Base-by-base conservation (phyloP, 2,888 invertebrate genomes). In the Dasypolia templi region DNA sequence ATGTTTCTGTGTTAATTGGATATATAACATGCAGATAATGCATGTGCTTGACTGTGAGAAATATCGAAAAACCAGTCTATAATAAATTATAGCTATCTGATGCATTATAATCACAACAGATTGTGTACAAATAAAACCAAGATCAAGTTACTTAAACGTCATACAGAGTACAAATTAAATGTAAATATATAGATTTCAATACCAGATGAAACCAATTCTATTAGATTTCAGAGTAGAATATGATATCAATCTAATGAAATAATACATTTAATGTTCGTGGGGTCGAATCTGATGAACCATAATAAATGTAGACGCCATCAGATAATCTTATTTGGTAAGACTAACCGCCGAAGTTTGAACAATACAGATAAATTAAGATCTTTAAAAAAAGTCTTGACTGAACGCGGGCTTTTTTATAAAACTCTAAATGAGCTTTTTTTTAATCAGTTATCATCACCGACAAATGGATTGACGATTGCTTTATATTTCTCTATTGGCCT, bases 191-290 rank as follows among this genome's bases (percentile, higher is more conserved):
- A 66, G 29, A 66, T 71, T 77, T 55, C 61, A 82, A 80, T 72
- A 56, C 49, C 1, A 67, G 29, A 79, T 73, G 83, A 81, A 69
- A 63, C 72, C 44, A 9, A 63, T 73, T 42, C 22, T 53, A 56
- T 67, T 67, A 46, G 62, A 73, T 64, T 63, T 66, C 56, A 44
- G 17, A 59, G 22, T 42, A 61, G 35, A 76, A 62, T 56, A 58
- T 39, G 62, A 70, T 66, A 58, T 55, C 53, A 49, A 79, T 77
- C 62, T 82, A 49, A 63, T 63, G 22, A 22, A 81, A 77, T 49
- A 81, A 82, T 63, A 69, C 44, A 59, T 56, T 69, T n/a, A 55
- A 70, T 67, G 56, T 79, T 72, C 55, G 69, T 69, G 72, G 63
- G 32, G 58, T 62, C 59, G 73, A 56, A 70, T 61, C 49, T 72